Evolutionary conservation across 2,888 invertebrate genomes (phyloP).

Genomic region (Tipula lateralis): DNA sequence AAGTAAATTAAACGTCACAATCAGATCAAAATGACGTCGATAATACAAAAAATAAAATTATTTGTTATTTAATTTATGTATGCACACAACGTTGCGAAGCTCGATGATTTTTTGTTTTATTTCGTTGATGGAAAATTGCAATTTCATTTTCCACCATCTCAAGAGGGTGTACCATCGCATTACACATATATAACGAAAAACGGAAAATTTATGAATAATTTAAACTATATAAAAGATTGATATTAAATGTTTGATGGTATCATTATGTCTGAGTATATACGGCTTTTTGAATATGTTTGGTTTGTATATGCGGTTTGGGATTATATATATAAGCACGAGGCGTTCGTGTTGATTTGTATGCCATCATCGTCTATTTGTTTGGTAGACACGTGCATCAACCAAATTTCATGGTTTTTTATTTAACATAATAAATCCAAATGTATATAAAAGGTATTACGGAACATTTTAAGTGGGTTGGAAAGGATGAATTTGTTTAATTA

Average conservation of each 20-base stretch:
- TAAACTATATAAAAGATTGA: not conserved
- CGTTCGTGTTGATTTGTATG: no score
- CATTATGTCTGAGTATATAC: not conserved
- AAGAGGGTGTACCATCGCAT: not conserved
- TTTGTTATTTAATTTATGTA: not conserved
- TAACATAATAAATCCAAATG: no score
- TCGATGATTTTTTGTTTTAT: not conserved
- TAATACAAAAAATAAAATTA: not conserved
- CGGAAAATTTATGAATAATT: not conserved
- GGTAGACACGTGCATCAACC: no score
- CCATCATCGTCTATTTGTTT: no score
- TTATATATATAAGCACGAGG: not conserved
- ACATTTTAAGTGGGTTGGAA: no score
- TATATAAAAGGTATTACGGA: no score
- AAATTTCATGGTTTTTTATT: no score
- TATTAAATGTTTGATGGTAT: not conserved
- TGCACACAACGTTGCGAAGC: not conserved
- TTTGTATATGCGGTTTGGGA: no score
- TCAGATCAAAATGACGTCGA: not conserved
- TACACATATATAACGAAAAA: not conserved
- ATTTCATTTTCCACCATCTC: not conserved
- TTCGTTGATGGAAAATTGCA: not conserved
- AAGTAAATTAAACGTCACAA: not conserved
- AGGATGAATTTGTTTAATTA: no score
- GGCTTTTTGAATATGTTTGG: no score